Conservation (phyloP, 2,888 invertebrate species). For the Drosophila rellima region DNA sequence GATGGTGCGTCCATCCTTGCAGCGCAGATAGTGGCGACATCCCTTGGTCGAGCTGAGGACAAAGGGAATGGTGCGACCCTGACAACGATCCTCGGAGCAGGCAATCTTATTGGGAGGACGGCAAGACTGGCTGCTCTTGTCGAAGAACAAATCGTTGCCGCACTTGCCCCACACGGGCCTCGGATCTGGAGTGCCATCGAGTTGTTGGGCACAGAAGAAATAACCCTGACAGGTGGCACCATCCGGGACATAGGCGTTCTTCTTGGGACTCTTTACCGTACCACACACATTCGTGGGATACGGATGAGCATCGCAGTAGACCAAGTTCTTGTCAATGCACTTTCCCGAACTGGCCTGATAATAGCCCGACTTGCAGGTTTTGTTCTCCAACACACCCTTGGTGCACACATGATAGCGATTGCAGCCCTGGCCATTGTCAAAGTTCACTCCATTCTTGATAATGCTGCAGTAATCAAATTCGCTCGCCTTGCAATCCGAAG, state of each 20-base stretch:
- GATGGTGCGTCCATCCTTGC: constrained; percentile 55
- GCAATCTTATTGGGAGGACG: constrained; percentile 50
- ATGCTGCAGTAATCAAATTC: constrained; percentile 71
- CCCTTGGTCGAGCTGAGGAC: constrained; percentile 67
- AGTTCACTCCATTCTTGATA: constrained; percentile 66
- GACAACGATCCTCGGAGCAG: constrained; percentile 78
- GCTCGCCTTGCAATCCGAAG: constrained; percentile 53
- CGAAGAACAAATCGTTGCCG: constrained; percentile 69
- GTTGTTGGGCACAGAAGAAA: constrained; percentile 65
- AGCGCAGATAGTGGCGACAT: constrained; percentile 78
- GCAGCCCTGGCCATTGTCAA: constrained; percentile 59
- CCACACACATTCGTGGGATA: constrained; percentile 63
- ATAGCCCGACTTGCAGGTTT: constrained; percentile 53
- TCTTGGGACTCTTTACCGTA: constrained; percentile 41
- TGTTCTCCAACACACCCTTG: constrained; percentile 48
- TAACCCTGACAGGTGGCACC: constrained; percentile 73
- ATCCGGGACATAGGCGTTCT: constrained; percentile 54
- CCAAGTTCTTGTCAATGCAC: constrained; percentile 51
- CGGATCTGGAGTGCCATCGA: constrained; percentile 51
- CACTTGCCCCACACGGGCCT: constrained; percentile 72
- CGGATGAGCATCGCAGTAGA: constrained; percentile 59
- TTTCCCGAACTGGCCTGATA: constrained; percentile 51
- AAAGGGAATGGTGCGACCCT: constrained; percentile 73
- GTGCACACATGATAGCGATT: constrained; percentile 58
- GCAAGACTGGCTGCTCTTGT: constrained; percentile 53